Evolutionary conservation across 2,888 invertebrate genomes (phyloP), one percentile per base, ranked within the genome.

Genomic region (Caenorhabditis sinica): DNA sequence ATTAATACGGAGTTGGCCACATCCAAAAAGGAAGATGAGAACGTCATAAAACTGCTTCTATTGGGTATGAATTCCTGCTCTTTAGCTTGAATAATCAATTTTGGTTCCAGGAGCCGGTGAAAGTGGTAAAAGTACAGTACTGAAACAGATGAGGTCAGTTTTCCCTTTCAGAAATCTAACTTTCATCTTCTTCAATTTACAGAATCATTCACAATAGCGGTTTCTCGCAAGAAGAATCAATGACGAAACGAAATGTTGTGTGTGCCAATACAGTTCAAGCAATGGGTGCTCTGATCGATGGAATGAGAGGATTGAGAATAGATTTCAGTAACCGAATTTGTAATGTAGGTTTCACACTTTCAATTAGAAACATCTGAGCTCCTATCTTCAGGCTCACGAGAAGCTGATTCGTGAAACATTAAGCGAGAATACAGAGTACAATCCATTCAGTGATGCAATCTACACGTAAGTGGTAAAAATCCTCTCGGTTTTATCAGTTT

Each of bases 231-330:
- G 98, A 98, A 95, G 98, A 99, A 95, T 97, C 97, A 94, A 97
- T 97, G 95, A 98, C 98, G 95, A 98, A 97, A 95, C 96, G 97
- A 95, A 97, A 98, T 90, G 98, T 99, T 93, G 98, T 99, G 91
- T 99, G 98, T 95, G 97, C 97, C 95, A 99, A 99, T 95, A 98
- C 98, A 93, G 97, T 98, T 94, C 98, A 99, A 97, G 98, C 98
- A 92, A 95, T 99, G 95, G 87, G 86, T 11, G 86, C 86, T 3
- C 69, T 90, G 15, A 40, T 88, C 13, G 83, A 87, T n/a, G 90
- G 90, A 60, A 88, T 90, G 88, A 72, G 83, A 69, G 56, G 83
- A 11, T 73, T 90, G 23, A 72, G 86, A 45, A 69, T 90, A 23
- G 83, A 86, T n/a, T 86, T 87, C 66, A 68, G 69, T 17, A 73